These are phyloP conservation scores for Zoanthus solanderi DNA, from an alignment of 92 coral and sea anemone genomes.

Conservation along the genomic window DNA sequence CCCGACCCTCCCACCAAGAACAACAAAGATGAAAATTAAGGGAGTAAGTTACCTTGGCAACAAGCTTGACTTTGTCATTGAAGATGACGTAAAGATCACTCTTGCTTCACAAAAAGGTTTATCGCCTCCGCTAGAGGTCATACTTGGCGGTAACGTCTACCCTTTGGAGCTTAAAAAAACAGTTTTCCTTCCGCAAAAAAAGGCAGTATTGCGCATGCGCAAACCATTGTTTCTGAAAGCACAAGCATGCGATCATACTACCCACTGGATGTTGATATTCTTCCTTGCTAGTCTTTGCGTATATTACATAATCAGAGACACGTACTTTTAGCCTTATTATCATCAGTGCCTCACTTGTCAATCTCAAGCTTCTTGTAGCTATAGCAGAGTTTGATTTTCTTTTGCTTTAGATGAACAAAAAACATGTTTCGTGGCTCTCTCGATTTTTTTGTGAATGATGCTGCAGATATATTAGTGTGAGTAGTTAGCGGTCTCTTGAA, in stretches of 20 bases:
- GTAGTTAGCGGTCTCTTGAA: no score
- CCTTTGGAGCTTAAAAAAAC: conserved; percentile 57
- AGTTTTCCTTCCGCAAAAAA: conserved; percentile 50
- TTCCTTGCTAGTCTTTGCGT: conserved; percentile 39
- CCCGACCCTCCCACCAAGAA: conserved; percentile 75
- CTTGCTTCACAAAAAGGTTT: conserved; percentile 63
- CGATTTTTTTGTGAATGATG: no score
- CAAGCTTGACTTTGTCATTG: conserved; percentile 56
- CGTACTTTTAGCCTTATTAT: not conserved
- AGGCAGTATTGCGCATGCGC: conserved; percentile 72
- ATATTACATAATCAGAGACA: conserved; percentile 25
- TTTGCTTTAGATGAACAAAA: no score
- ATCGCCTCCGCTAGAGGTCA: conserved; percentile 69
- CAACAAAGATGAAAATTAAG: conserved; percentile 68
- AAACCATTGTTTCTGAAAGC: conserved; percentile 19
- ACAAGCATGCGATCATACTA: conserved; percentile 30
- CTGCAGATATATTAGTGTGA: no score
- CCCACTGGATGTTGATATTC: conserved; percentile 36
- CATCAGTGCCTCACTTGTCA: no score
- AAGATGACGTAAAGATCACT: conserved; percentile 54
- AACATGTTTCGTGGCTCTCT: no score
- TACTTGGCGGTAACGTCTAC: conserved; percentile 21
- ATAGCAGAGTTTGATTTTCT: no score
- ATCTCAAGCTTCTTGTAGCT: no score
- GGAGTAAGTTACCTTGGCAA: conserved; percentile 76